Evolutionary conservation across 1,140 invertebrate genomes (phyloP), one percentile per base, ranked within the genome.

Genomic region (Calliphora vicina): DNA sequence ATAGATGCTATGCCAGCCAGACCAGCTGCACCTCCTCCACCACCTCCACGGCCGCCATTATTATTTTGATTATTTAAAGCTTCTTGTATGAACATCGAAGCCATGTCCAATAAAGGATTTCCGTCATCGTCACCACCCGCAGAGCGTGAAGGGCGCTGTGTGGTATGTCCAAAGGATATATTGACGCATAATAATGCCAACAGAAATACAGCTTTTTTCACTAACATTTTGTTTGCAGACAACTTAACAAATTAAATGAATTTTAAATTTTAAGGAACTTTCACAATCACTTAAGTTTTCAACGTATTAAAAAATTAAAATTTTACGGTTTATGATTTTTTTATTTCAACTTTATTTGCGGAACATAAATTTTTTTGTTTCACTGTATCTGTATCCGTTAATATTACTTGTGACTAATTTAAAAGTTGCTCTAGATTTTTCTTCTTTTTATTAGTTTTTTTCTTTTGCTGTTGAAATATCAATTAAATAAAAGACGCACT

Each of bases 101-200:
- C 93, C 76, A 93, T 87, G 81, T 93, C 92, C 81, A 93, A 81
- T 35, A 93, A 87, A 1, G 93, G 92, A 86, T 92, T 93, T 25
- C 90, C 91, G 83, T 91, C 91, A n/a, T 91, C 91, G 57, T 90
- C 90, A 50, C 88, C 86, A 71, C 86, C 86, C 84, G 85, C n/a
- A 15, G 85, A 84, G 35, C 78, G 42, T 25, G 81, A 71, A 73
- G 85, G 80, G 80, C 85, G 83, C 84, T 88, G 84, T 84, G 85
- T 73, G 10, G 84, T 83, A 42, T 84, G 82, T 4, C 81, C 82
- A 45, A 85, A 83, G 84, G 85, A 86, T 82, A 89, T 87, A 81
- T 89, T 87, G 4, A 86, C 84, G 84, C 89, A 91, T 57, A 90
- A 83, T 80, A 90, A 81, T 80, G 86, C 84, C 67, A 87, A 85